phyloP scores from a whole-genome alignment of 2,797 vertebrate species.

The Pseudotriccus pelzelni region DNA sequence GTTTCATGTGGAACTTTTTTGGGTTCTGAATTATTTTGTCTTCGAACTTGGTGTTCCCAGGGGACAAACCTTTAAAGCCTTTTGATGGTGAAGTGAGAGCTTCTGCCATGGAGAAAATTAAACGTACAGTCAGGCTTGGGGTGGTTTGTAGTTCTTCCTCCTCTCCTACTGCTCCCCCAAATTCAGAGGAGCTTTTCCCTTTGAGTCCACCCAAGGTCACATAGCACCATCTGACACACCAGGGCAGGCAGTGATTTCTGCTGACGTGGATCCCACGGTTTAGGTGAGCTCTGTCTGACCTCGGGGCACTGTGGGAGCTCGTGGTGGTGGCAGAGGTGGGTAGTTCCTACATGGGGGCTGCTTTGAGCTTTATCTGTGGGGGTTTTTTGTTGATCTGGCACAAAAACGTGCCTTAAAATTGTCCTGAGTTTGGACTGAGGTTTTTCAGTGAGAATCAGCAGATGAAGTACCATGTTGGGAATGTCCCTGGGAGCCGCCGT shows the following conservation, averaged over 20 bases:
- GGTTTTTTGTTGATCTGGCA: not conserved
- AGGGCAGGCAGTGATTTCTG: not conserved
- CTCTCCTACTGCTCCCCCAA: accelerated
- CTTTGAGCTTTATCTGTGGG: not conserved
- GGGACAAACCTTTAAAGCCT: not conserved
- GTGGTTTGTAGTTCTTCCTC: not conserved
- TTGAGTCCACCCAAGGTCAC: not conserved
- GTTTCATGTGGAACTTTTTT: not conserved
- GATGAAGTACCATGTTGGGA: accelerated
- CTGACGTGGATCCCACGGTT: not conserved
- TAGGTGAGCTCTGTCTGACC: not conserved
- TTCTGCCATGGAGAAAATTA: not conserved
- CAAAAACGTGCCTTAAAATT: not conserved
- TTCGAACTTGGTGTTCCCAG: not conserved
- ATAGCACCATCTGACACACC: not conserved
- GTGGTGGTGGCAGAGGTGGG: not conserved
- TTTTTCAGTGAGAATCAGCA: not conserved
- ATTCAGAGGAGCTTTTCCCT: not conserved
- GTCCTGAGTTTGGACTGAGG: not conserved
- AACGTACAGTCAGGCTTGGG: not conserved
- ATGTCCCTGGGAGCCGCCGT: not conserved
- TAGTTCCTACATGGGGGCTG: accelerated
- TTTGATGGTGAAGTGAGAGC: not conserved
- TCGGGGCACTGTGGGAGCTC: not conserved
- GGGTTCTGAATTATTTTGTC: not conserved